Evolutionary conservation across 2,888 invertebrate species (phyloP).

Genomic region (Athalia rosae): DNA sequence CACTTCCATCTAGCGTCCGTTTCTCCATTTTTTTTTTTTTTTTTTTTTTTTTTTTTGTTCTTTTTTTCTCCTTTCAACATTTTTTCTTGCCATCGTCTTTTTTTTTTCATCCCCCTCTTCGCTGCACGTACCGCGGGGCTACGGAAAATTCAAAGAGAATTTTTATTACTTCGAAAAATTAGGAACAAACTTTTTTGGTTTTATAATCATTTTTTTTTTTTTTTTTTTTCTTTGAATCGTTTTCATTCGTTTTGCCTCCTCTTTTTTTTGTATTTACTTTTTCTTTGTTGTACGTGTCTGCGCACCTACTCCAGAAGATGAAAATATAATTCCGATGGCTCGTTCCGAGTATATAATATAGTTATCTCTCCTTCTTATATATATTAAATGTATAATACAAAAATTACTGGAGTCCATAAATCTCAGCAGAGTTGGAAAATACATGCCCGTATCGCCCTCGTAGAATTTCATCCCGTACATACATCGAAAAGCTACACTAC

Average conservation of each 20-base stretch:
- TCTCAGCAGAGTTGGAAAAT: conserved; percentile 24
- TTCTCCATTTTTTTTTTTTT: not conserved
- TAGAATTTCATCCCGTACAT: not conserved
- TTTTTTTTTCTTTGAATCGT: not conserved
- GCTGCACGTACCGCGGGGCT: not conserved
- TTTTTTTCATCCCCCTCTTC: not conserved
- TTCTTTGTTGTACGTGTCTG: not conserved
- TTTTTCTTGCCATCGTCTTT: conserved; percentile 17
- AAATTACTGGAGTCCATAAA: conserved; percentile 33
- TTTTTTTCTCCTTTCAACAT: conserved; percentile 5
- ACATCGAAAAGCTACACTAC: not conserved
- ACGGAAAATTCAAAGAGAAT: conserved; percentile 3
- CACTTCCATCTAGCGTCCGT: not conserved
- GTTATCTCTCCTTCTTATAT: not conserved
- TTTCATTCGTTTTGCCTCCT: not conserved
- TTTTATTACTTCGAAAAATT: not conserved
- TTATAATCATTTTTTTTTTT: not conserved
- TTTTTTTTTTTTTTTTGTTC: not conserved
- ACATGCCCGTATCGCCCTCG: conserved; percentile 35
- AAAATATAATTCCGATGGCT: not conserved
- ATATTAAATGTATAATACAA: conserved; percentile 2
- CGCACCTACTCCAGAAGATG: not conserved
- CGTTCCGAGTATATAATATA: not conserved
- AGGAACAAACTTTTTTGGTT: not conserved
- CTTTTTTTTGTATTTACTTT: not conserved